phyloP scores from a whole-genome alignment of 2,888 invertebrate species.

The Metopia argyrocephala region DNA sequence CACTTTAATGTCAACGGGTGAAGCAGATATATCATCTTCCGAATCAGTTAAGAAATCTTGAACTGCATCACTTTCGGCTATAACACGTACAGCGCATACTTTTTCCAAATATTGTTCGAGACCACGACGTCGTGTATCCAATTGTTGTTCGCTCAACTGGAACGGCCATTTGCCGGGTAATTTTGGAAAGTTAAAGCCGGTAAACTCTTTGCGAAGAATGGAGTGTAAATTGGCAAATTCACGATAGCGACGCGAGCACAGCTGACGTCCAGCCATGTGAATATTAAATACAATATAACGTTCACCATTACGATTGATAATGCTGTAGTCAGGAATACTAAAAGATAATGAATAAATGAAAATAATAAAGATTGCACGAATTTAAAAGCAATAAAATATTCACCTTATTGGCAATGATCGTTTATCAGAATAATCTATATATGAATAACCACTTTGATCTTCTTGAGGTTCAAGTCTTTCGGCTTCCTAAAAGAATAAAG shows the following conservation, averaged over 20 bases:
- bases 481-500: constrained; percentile 82
- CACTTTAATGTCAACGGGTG: constrained; percentile 87
- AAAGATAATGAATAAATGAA: constrained; percentile 2
- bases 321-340: constrained; percentile 96
- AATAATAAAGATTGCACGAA: neutral
- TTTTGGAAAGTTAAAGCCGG: constrained; percentile 97
- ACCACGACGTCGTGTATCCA: constrained; percentile 96
- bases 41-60: constrained; percentile 97
- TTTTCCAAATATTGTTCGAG: constrained; percentile 98
- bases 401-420: constrained; percentile 87
- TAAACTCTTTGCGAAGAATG: constrained; percentile 94
- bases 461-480: constrained; percentile 91
- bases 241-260: constrained; percentile 96
- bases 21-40: constrained; percentile 88
- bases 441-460: constrained; percentile 86
- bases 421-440: constrained; percentile 96
- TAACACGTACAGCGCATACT: constrained; percentile 97
- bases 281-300: constrained; percentile 97
- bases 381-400: neutral
- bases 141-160: constrained; percentile 96
- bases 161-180: constrained; percentile 99
- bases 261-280: constrained; percentile 98
- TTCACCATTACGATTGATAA: constrained; percentile 91
- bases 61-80: constrained; percentile 97
- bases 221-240: constrained; percentile 95